Conservation (phyloP, 2,888 invertebrate species). For the Diploptera punctata region DNA sequence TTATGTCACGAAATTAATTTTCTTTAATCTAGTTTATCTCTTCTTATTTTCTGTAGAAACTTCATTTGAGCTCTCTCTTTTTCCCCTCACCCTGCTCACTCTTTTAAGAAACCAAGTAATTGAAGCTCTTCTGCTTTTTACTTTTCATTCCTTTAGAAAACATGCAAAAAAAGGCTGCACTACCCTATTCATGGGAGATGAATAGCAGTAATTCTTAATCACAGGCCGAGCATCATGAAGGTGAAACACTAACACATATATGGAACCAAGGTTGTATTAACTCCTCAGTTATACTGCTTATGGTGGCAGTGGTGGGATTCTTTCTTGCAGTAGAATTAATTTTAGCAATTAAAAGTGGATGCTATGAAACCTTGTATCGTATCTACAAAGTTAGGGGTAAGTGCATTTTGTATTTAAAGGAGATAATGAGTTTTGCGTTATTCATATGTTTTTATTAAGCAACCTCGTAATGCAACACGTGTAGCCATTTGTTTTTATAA, state of each 20-base stretch:
- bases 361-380: conserved; percentile 23
- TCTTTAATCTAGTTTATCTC: not conserved
- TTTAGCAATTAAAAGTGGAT: no score
- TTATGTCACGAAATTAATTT: not conserved
- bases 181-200: not conserved
- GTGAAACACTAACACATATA: no score
- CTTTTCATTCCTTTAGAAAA: not conserved
- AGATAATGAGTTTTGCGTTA: no score
- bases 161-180: not conserved
- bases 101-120: not conserved
- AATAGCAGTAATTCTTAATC: no score
- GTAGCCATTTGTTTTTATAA: no score
- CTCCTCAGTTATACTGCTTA: no score
- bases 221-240: no score
- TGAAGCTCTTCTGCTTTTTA: not conserved
- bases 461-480: no score
- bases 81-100: not conserved
- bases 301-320: not conserved
- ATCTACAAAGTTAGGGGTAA: conserved; percentile 21
- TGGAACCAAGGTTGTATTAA: not conserved
- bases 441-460: no score
- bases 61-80: no score
- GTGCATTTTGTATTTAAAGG: conserved; percentile 8
- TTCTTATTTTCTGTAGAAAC: not conserved
- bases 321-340: not conserved